Evolutionary conservation across 2,888 invertebrate species (phyloP), one percentile per base, ranked within the genome.

Genomic region (Steinernema hermaphroditum): DNA sequence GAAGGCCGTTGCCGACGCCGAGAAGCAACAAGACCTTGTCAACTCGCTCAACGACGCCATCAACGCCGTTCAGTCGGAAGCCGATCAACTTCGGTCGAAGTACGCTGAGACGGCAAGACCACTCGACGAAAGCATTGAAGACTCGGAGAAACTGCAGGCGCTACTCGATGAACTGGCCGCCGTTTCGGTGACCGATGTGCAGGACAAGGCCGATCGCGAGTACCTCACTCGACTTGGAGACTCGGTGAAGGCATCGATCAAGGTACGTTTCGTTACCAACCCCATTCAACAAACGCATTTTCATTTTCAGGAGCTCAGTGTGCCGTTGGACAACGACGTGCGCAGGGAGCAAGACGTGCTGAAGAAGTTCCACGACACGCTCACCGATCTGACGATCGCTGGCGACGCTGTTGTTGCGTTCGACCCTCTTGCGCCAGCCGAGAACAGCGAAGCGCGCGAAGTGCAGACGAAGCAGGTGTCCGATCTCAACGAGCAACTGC

Each of bases 41-140:
- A 76, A 75, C 72, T 77, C 80, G 37, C 68, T 78, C 22, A 73
- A 75, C 68, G 69, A 74, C 34, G 74, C 76, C 27, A 54, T 54
- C 54, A 54, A 54, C 54, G 14, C 27, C n/a, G 27, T 54, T 54
- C 54, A 54, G 27, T 8, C 54, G 22, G 54, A 24, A 54, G 54
- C 27, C 57, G 76, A 78, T 37, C 71, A 73, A 68, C 74, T 62
- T 50, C 69, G 71, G 37, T 72, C 69, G 24, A 71, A 57, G 37
- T 68, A 57, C 24, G 74, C 78, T 24, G 74, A 74, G 49, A 69
- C 73, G 27, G 70, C 74, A 0, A 62, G 70, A 22, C 68, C 72
- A 44, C 71, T 76, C 43, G 46, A 41, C 41, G 74, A 74, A 32
- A 71, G 72, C 71, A 71, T 74, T 46, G 68, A 70, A 9, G 50